Evolutionary conservation across 2,888 invertebrate species (phyloP), one percentile per base, ranked within the genome.

Genomic region (Bursaphelenchus okinawaensis): DNA sequence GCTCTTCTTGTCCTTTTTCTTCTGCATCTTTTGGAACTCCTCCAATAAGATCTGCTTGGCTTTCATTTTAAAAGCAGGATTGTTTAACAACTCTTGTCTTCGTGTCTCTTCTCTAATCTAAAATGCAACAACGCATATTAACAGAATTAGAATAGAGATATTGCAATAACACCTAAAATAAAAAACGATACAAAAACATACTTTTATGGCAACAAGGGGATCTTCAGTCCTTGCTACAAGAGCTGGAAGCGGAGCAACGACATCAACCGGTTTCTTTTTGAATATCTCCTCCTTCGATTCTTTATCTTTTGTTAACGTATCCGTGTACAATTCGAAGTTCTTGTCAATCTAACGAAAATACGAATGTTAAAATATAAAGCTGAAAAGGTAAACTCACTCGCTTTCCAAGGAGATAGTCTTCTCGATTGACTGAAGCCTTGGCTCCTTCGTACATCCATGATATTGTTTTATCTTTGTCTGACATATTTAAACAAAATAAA

Each of bases 361-460:
- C 63, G 52, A 59, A 19, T 31, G 24, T 9, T 56, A 20, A n/a
- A 9, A 28, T 59, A 22, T n/a, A n/a, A n/a, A n/a, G n/a, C n/a
- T n/a, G n/a, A n/a, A 8, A 52, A 66, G 28, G 16, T 54, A 52
- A 54, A 24, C 63, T 23, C 20, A 78, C 78, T 65, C 69, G 72
- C 60, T 79, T 79, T 57, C 79, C 79, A 16, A 79, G 70, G 54
- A 79, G 59, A 66, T 79, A 79, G 51, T 79, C 79, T 63, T 79
- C 79, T 24, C 78, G 65, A 51, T 79, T 78, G 0, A 76, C 77
- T 26, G 68, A 62, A 8, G 76, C 69, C 62, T 79, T 79, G 20
- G 73, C 69, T 7, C 79, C 79, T 23, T 78, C 75, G 66, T 79
- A 79, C 78, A 79, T 79, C 79, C 79, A 79, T 55, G 68, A 67